Evolutionary conservation across 2,113 vertebrate species (phyloP), one percentile per base, ranked within the genome.

Genomic region (Microtus oregoni): DNA sequence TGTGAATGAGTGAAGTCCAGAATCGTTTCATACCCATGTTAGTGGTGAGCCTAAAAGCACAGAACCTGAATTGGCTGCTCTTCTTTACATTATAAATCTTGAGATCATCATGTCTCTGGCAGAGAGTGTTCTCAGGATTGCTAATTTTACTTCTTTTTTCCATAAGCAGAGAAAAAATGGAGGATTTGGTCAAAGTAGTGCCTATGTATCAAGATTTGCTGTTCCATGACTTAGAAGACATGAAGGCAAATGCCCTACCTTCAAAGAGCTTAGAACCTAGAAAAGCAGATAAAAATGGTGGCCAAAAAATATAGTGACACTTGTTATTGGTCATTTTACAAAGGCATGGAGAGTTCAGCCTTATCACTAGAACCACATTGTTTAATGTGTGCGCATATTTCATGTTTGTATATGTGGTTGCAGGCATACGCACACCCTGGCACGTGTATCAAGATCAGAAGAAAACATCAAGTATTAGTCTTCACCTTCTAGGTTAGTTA

Each of bases 81-180:
- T 76, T 70, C 86, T 77, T 68, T 72, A 65, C 83, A 87, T 41
- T n/a, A 50, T 6, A 82, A 44, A 58, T n/a, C 63, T 82, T 68
- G 30, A 67, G 22, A 73, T 85, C n/a, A 22, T 35, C 63, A 5
- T 58, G 26, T 70, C 70, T 94, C 86, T 81, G 10, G 63, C 65
- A 50, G 52, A 50, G 26, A 3, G 38, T 38, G 35, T 89, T 12
- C 76, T 28, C 28, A 38, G 24, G 5, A 35, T 73, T 47, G 26
- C 47, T 90, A 77, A 61, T 61, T 86, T 50, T 58, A 83, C 55
- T 96, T 67, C 5, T 72, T 58, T 58, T 95, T 94, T 82, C 90
- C 58, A 67, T 24, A 47, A 83, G n/a, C 14, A 68, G 50, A n/a
- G 55, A 81, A 26, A 61, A 26, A n/a, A 32, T 28, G 11, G 41